Evolutionary conservation across 2,113 vertebrate species (phyloP).

Genomic region (Neodontobutis hainanensis): DNA sequence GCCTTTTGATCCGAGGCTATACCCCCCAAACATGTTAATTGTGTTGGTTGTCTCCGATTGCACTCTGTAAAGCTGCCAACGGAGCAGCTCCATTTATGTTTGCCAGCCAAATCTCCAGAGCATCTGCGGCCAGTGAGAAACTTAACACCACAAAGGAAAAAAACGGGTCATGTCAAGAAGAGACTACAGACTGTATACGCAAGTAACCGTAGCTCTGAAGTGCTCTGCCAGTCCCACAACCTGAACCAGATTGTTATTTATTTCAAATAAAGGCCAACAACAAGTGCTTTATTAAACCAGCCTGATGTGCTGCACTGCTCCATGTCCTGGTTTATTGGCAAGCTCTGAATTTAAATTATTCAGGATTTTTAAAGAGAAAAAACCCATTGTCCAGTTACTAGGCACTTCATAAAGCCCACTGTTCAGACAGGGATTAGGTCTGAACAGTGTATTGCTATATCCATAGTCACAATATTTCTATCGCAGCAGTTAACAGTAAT

Average conservation of each 20-base stretch:
- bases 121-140: constrained; percentile 50
- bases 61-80: constrained; percentile 28
- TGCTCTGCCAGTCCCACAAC: constrained; percentile 18
- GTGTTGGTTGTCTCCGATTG: constrained; percentile 25
- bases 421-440: too few relatives aligned
- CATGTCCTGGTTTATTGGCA: constrained; percentile 26
- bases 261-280: constrained; percentile 2
- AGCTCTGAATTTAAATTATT: constrained; percentile 43
- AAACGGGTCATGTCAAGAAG: constrained; percentile 46
- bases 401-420: too few relatives aligned
- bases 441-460: too few relatives aligned
- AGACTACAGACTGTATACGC: constrained; percentile 17
- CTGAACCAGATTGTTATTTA: constrained; percentile 41
- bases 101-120: constrained; percentile 35
- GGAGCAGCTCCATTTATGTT: constrained; percentile 48
- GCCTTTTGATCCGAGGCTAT: constrained; percentile 8
- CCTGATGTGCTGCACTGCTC: constrained; percentile 2
- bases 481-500: too few relatives aligned
- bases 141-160: constrained; percentile 47
- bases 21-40: constrained; percentile 37
- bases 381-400: too few relatives aligned
- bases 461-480: too few relatives aligned
- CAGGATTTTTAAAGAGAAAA: constrained; percentile 42
- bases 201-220: constrained; percentile 17
- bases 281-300: neutral